These are phyloP conservation scores for Cephalopterus ornatus DNA, from an alignment of 2,113 vertebrate genomes.

Conservation along the genomic window DNA sequence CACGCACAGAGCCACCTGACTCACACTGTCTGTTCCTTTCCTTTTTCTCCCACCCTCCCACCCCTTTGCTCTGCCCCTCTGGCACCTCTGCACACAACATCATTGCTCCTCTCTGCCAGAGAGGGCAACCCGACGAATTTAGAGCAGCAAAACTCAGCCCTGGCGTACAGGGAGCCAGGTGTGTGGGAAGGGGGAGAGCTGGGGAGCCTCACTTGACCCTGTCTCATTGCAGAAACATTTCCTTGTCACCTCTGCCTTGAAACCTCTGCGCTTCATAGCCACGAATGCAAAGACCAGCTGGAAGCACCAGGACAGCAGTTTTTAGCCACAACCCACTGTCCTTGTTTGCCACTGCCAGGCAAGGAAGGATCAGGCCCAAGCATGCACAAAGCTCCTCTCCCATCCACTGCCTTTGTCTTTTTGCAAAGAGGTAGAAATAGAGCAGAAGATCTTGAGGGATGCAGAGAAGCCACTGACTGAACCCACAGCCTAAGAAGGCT, in stretches of 20 bases:
- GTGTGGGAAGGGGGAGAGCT: not conserved
- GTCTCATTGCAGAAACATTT: not conserved
- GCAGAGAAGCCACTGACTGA: not conserved
- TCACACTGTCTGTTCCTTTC: not conserved
- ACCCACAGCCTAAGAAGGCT: not conserved
- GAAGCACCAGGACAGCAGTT: not conserved
- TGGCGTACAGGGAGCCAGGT: fast-evolving
- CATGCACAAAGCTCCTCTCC: not conserved
- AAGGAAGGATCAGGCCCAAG: not conserved
- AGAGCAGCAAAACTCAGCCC: not conserved
- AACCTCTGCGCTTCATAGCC: not conserved
- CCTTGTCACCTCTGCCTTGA: not conserved
- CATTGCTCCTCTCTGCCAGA: not conserved
- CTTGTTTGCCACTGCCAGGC: not conserved
- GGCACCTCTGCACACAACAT: not conserved
- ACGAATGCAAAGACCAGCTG: not conserved
- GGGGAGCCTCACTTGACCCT: not conserved
- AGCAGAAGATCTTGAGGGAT: not conserved
- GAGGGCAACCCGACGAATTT: not conserved
- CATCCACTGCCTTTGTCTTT: not conserved
- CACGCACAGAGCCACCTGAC: not conserved
- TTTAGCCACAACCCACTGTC: not conserved
- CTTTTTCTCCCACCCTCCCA: not conserved
- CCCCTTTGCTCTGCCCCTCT: not conserved
- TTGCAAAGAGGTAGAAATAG: not conserved